Conservation (phyloP, 2,113 vertebrate species). For the Tragelaphus scriptus region DNA sequence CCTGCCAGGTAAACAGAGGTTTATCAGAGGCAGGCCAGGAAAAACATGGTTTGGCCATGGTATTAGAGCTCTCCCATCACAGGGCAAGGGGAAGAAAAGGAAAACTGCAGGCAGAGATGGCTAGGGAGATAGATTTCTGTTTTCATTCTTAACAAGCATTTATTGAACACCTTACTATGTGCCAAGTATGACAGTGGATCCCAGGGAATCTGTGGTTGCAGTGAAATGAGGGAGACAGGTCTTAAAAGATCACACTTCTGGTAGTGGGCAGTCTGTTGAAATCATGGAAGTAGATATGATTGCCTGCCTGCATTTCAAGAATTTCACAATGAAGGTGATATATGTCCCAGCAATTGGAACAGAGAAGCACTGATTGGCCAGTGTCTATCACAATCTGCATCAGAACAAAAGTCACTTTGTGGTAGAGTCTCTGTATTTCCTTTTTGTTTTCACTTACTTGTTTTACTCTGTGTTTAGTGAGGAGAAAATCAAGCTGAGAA, state of each 20-base stretch:
- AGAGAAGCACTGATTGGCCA: background rate
- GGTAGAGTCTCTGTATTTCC: background rate
- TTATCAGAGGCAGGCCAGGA: background rate
- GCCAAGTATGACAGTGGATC: background rate
- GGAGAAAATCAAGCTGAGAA: background rate
- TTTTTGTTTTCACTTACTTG: background rate
- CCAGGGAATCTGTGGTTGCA: background rate
- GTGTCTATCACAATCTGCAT: background rate
- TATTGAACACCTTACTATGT: background rate
- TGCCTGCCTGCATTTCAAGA: background rate
- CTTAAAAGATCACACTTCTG: background rate
- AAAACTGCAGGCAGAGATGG: background rate
- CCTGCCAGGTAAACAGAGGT: background rate
- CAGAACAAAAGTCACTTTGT: conserved; percentile 25
- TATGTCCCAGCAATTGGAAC: background rate
- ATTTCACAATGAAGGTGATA: background rate
- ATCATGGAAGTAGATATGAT: background rate
- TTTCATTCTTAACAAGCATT: background rate
- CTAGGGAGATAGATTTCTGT: background rate
- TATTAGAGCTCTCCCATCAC: background rate
- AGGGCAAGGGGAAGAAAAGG: background rate
- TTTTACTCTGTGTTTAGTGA: conserved; percentile 1
- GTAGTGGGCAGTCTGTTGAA: background rate
- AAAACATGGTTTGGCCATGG: background rate
- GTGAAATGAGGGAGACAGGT: background rate